A percentile compares a stretch with the other conserved stretches of the same genome.
These are phyloP conservation scores for Buceros bicornis DNA, from an alignment of 2,797 vertebrate genomes.

Conservation along the genomic window DNA sequence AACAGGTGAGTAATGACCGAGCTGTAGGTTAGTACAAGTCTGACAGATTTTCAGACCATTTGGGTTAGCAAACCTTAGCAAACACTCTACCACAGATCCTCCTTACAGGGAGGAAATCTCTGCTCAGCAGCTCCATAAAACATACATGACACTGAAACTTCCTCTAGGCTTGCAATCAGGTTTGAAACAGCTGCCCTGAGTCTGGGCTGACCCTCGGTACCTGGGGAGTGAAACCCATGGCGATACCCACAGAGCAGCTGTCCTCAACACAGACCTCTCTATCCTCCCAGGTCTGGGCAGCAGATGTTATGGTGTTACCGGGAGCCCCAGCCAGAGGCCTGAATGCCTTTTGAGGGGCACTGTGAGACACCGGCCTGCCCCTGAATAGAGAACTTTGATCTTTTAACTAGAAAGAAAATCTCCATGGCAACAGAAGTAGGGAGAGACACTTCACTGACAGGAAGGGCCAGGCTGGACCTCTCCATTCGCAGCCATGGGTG, in stretches of 20 bases:
- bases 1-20: not conserved
- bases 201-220: not conserved
- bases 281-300: not conserved
- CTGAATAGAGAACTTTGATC: not conserved
- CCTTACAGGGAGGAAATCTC: not conserved
- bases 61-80: not conserved
- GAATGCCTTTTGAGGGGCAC: fast-evolving
- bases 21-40: not conserved
- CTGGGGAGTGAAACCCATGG: not conserved
- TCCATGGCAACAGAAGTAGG: not conserved
- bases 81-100: not conserved
- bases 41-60: not conserved
- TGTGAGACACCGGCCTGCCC: not conserved
- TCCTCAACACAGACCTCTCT: not conserved
- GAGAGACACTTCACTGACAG: not conserved
- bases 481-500: fast-evolving
- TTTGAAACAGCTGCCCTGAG: not conserved
- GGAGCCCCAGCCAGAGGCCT: not conserved
- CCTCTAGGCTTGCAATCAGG: fast-evolving
- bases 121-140: not conserved
- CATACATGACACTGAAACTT: fast-evolving
- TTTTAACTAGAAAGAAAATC: slow-evolving; percentile 28
- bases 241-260: not conserved
- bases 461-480: not conserved
- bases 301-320: not conserved